Conservation (phyloP, 2,113 vertebrate species). For the Trogon melanurus region DNA sequence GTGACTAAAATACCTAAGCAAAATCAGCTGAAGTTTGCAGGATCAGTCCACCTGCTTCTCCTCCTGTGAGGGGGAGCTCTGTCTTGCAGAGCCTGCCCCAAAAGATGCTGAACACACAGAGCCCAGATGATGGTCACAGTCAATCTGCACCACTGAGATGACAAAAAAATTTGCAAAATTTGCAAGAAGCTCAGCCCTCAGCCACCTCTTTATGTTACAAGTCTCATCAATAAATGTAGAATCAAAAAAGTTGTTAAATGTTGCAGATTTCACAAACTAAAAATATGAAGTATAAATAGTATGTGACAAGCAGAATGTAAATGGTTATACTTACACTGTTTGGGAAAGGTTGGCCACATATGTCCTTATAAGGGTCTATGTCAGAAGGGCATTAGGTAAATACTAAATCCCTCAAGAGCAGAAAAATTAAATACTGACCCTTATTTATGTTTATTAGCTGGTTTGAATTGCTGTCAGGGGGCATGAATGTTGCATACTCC, state of each 20-base stretch:
- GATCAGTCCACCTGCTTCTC: neutral
- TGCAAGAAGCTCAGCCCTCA: neutral
- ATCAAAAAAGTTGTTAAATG: neutral
- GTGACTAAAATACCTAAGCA: neutral
- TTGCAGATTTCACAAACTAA: neutral
- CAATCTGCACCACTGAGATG: neutral
- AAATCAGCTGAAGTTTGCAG: neutral
- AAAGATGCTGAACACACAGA: neutral
- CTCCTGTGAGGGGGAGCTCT: accelerated
- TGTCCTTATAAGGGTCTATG: neutral
- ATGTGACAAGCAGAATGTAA: neutral
- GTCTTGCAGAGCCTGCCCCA: neutral
- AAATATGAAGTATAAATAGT: neutral
- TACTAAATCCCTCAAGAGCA: neutral
- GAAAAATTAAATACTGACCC: neutral
- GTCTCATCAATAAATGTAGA: neutral
- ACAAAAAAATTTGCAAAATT: neutral
- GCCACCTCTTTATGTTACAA: neutral
- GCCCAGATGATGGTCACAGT: neutral
- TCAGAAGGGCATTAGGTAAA: neutral
- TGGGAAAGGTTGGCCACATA: neutral
- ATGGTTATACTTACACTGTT: neutral
- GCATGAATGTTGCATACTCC: neutral
- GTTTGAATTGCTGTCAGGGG: neutral
- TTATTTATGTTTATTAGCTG: neutral